Base-by-base conservation (phyloP, 2,797 vertebrate genomes). In the Etheostoma perlongum region DNA sequence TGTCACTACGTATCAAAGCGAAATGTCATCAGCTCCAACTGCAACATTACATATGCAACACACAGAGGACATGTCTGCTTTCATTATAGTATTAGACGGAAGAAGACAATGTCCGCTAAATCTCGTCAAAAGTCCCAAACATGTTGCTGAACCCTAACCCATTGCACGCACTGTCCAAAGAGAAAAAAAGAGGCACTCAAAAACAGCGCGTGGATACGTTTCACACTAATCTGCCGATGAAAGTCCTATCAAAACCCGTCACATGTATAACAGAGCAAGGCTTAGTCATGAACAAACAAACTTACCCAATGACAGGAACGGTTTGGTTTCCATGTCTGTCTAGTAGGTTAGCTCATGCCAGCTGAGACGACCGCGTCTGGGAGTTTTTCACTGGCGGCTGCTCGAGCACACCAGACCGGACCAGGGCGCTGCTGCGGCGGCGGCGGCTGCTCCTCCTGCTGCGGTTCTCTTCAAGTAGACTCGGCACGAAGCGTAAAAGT, bases 291-390 rank as follows among this genome's bases (percentile, higher is more conserved):
- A 73, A 74, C 62, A 78, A 75, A 83, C 73, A 85, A 94, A 97
- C 97, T 98, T 92, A 98, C 97, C 97, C 95, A 98, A 93, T 89
- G 97, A 97, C 95, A 97, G 93, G 96, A 98, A 98, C 74, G 97
- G 97, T 95, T 98, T 98, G 94, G 97, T 98, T 94, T 98, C 97
- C 97, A 98, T 97, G 85, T 93, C 95, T 94, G 84, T 85, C 92
- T 87, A 93, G 89, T 87, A 78, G 89, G 90, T 95, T 96, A 96
- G 95, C 96, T 97, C 97, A 97, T 97, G 94, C 96, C 96, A 93
- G 94, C 94, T 90, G 91, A 92, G 86, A 78, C 90, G 72, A 86
- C 82, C 89, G 89, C 86, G 89, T 88, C 90, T 30, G 80, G 83
- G 90, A 86, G 80, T 85, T 90, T 89, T 77, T 75, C 83, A 62